Base-by-base conservation (phyloP, 2,797 vertebrate genomes). In the Muscicapa comitata region DNA sequence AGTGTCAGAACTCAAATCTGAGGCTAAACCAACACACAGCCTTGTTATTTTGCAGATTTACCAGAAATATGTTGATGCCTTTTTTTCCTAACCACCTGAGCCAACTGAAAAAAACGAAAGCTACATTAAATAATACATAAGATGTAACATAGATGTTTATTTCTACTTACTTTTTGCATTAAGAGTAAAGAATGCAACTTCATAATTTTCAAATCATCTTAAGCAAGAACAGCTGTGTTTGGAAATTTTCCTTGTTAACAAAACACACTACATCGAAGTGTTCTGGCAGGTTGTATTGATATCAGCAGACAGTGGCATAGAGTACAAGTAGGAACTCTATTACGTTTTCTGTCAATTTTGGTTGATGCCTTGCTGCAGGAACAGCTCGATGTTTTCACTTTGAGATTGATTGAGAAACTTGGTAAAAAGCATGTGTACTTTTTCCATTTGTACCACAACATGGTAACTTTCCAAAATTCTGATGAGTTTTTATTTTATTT, bases 351-450 rank as follows among this genome's bases (percentile, higher is more conserved):
- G 86, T 77, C 65, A 84, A 51, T 65, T 93, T 72, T 76, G 21
- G 47, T 33, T 91, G 74, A 79, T 85, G 55, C 29, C 21, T 82
- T 82, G n/a, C 72, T 95, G 48, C 19, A 87, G 48, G 45, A 93
- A 20, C 61, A 61, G 37, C 45, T 87, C 17, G 1, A 5, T 65
- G 37, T 76, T 79, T 85, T 53, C 53, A 38, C 50, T 74, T 76
- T 2, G 37, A 89, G 63, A 73, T 71, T 71, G 79, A 66, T 4
- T 79, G 48, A 76, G 65, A 51, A 91, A 73, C 66, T 55, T 73
- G 40, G 73, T 37, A 50, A 53, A 8, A 75, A 38, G 8, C 38
- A 25, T 2, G 2, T 26, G 16, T 33, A 7, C 4, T 85, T 79
- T 92, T 92, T 23, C 40, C 29, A 48, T 33, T 70, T 87, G 20